These are phyloP conservation scores for Nesoenas mayeri DNA, from an alignment of 2,113 vertebrate species.

Conservation along the genomic window DNA sequence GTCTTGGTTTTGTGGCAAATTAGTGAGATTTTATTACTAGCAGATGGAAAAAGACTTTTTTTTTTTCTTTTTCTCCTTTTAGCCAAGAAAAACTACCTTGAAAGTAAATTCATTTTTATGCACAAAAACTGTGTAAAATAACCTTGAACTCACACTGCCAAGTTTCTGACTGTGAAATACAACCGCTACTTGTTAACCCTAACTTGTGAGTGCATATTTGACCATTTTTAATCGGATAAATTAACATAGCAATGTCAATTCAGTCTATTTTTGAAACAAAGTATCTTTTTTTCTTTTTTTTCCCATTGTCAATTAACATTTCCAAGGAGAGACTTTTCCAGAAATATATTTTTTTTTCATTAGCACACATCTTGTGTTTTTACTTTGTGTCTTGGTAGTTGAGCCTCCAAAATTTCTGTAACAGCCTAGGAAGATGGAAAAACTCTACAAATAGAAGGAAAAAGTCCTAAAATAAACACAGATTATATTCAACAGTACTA, in stretches of 20 bases:
- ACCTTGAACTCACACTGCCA: neutral
- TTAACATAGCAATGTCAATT: neutral
- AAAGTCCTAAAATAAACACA: neutral
- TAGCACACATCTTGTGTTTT: neutral
- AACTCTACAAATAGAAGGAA: neutral
- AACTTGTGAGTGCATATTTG: neutral
- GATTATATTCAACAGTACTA: neutral
- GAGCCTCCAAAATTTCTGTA: neutral
- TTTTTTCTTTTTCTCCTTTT: neutral
- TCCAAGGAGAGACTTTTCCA: neutral
- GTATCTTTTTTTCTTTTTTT: neutral
- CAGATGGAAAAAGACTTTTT: neutral
- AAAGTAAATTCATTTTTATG: neutral
- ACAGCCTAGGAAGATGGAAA: neutral
- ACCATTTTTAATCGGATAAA: neutral
- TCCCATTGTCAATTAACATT: neutral
- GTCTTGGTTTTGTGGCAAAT: neutral
- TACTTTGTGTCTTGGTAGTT: neutral
- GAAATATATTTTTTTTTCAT: neutral
- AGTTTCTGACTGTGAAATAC: neutral
- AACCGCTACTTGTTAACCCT: neutral
- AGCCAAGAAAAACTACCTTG: neutral
- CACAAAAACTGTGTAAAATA: neutral
- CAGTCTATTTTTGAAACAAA: neutral
- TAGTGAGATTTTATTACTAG: neutral